A percentile compares a stretch with the other conserved stretches of the same genome.
These are phyloP conservation scores for Phyllotreta cruciferae DNA, from an alignment of 2,888 invertebrate species.

Conservation along the genomic window DNA sequence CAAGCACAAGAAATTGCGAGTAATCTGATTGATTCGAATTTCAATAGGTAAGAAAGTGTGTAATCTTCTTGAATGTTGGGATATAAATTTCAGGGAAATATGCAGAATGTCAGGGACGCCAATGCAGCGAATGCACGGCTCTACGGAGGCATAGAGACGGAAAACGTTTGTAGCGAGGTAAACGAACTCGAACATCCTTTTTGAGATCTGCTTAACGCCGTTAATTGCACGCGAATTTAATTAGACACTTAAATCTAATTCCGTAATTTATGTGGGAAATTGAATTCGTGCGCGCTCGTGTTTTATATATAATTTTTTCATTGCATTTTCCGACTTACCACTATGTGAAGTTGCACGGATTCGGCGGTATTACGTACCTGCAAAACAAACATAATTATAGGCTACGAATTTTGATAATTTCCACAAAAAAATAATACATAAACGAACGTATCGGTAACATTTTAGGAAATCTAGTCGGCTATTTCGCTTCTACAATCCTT, in stretches of 20 bases:
- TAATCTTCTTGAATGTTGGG: too few relatives aligned
- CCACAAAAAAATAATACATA: constrained; percentile 1
- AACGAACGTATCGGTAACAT: neutral
- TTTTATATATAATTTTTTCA: neutral
- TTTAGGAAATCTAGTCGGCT: neutral
- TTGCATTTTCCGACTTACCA: constrained; percentile 23
- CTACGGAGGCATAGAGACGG: neutral
- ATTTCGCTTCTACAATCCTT: too few relatives aligned
- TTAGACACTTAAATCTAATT: constrained; percentile 24
- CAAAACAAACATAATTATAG: constrained; percentile 19
- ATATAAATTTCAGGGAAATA: too few relatives aligned
- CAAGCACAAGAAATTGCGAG: too few relatives aligned
- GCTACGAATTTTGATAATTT: too few relatives aligned
- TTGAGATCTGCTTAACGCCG: constrained; percentile 31
- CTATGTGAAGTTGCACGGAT: constrained; percentile 19
- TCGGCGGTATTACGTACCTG: constrained; percentile 31
- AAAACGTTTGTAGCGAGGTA: constrained; percentile 17
- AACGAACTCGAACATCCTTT: constrained; percentile 36
- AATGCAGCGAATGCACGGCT: constrained; percentile 14
- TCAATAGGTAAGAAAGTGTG: too few relatives aligned
- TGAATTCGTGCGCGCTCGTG: neutral
- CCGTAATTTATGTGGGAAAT: too few relatives aligned
- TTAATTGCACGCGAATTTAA: constrained; percentile 28
- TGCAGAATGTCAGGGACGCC: neutral
- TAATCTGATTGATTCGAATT: too few relatives aligned